A percentile compares a stretch with the other conserved stretches of the same genome.
Evolutionary conservation across 2,113 vertebrate species (phyloP).

Genomic region (Callipepla squamata): DNA sequence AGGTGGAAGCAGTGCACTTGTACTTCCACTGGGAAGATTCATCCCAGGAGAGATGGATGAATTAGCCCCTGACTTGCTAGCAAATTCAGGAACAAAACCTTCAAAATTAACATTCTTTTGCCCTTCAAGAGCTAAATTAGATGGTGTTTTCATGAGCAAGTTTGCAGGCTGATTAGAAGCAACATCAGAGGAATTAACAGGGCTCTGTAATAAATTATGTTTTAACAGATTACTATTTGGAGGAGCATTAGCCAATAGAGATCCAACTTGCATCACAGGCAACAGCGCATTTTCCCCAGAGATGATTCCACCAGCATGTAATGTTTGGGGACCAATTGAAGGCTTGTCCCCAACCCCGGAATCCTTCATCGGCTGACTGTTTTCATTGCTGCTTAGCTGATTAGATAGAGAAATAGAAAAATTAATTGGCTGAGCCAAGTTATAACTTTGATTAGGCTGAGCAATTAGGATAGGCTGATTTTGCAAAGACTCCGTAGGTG

Average conservation of each 20-base stretch:
- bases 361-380: constrained; percentile 73
- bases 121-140: constrained; percentile 81
- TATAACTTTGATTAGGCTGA: constrained; percentile 88
- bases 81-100: constrained; percentile 41
- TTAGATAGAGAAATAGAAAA: constrained; percentile 66
- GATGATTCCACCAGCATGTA: constrained; percentile 30
- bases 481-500: constrained; percentile 83
- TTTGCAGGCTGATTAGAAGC: constrained; percentile 49
- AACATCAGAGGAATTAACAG: constrained; percentile 65
- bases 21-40: background rate
- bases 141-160: constrained; percentile 52
- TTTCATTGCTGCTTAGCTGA: constrained; percentile 76
- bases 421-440: constrained; percentile 79
- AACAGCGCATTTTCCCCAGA: constrained; percentile 47
- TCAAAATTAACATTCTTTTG: constrained; percentile 66
- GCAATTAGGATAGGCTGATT: constrained; percentile 89
- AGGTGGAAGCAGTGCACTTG: background rate
- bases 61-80: constrained; percentile 60
- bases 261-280: constrained; percentile 45
- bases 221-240: constrained; percentile 70
- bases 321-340: constrained; percentile 21
- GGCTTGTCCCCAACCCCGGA: constrained; percentile 50
- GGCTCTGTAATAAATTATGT: constrained; percentile 59
- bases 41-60: constrained; percentile 21
- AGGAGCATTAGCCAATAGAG: constrained; percentile 40